Conservation (phyloP, 2,797 vertebrate genomes). For the Onychomys torridus region DNA sequence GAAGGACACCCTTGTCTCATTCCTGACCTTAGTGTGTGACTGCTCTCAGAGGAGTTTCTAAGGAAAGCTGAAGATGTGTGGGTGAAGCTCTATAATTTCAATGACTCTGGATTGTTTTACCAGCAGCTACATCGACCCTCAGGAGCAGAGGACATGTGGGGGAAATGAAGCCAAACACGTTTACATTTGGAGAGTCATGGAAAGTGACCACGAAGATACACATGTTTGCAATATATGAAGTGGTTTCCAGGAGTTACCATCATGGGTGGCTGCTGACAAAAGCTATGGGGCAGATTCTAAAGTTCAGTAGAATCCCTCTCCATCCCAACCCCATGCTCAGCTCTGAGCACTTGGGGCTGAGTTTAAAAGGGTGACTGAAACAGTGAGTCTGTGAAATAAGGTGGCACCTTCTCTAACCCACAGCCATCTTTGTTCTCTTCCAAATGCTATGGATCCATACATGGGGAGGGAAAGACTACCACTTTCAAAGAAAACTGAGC, state of each 20-base stretch:
- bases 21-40: background rate
- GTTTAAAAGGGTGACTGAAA: slow-evolving; percentile 84
- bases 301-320: slow-evolving; percentile 19
- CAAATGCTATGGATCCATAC: slow-evolving; percentile 53
- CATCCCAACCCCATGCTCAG: slow-evolving; percentile 81
- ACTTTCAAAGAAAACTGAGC: background rate
- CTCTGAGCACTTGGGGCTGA: slow-evolving; percentile 82
- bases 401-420: slow-evolving; percentile 70
- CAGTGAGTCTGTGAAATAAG: slow-evolving; percentile 75
- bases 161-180: background rate
- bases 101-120: background rate
- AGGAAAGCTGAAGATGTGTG: background rate
- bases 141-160: background rate
- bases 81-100: background rate
- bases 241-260: background rate
- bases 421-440: slow-evolving; percentile 27
- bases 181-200: background rate
- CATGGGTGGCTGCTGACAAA: background rate
- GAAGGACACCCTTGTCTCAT: too few relatives aligned
- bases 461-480: background rate
- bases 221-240: background rate
- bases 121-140: background rate
- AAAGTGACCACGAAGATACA: background rate
- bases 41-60: background rate
- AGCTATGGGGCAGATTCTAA: slow-evolving; percentile 45